Evolutionary conservation across 2,888 invertebrate genomes (phyloP).

Genomic region (Rhaphigaster nebulosa): DNA sequence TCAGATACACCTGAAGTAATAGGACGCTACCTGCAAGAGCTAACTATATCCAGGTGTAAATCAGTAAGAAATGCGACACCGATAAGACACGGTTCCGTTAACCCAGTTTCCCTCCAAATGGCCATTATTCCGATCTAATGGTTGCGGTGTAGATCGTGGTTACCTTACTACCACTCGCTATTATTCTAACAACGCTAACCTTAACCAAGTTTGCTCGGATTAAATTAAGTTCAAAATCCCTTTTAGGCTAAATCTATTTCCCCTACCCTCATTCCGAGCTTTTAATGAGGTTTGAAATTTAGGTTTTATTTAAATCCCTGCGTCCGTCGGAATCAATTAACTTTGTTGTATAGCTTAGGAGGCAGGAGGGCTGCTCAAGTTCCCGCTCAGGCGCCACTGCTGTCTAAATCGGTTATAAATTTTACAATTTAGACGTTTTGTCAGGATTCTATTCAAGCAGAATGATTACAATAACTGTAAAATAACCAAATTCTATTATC

Average conservation of each 20-base stretch:
- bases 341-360: neutral
- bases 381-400: neutral
- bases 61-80: neutral
- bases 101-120: neutral
- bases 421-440: neutral
- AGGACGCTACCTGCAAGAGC: neutral
- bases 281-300: conserved; percentile 44
- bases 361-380: neutral
- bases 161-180: conserved; percentile 21
- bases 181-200: conserved; percentile 31
- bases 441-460: neutral
- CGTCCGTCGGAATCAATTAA: neutral
- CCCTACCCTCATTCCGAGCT: neutral
- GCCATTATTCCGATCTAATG: conserved; percentile 27
- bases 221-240: conserved; percentile 41
- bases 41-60: neutral
- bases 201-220: conserved; percentile 31
- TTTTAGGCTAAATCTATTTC: conserved; percentile 19
- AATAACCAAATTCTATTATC: too few relatives aligned
- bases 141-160: neutral
- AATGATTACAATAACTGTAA: neutral
- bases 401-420: neutral
- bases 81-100: neutral
- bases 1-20: neutral
- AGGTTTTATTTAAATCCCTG: neutral